These are phyloP conservation scores for Anolis sagrei DNA, from an alignment of 2,113 vertebrate genomes.

Conservation along the genomic window DNA sequence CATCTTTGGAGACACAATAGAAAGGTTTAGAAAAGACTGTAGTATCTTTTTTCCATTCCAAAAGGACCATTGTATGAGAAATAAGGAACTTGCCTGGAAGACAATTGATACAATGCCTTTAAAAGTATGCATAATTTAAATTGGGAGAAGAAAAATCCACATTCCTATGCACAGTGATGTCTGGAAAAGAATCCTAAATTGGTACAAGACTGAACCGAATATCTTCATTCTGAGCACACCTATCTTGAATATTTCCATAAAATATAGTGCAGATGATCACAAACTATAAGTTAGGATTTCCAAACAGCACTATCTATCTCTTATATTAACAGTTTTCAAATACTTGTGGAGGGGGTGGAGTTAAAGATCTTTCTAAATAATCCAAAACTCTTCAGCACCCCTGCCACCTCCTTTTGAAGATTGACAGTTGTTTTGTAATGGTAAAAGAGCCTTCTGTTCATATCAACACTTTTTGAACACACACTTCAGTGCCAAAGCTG, in stretches of 20 bases:
- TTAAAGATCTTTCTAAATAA: background rate
- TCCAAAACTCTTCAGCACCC: too few relatives aligned
- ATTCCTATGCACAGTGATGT: background rate
- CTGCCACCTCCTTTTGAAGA: background rate
- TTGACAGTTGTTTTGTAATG: conserved; percentile 24
- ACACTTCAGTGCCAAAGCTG: conserved; percentile 43
- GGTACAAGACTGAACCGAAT: background rate
- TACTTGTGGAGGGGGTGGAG: too few relatives aligned
- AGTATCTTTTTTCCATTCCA: too few relatives aligned
- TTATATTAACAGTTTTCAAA: background rate
- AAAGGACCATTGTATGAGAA: too few relatives aligned
- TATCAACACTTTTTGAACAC: conserved; percentile 37
- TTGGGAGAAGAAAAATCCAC: background rate
- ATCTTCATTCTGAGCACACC: background rate
- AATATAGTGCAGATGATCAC: background rate
- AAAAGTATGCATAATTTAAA: background rate
- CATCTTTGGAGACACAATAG: background rate
- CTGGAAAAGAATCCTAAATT: background rate
- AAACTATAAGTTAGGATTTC: background rate
- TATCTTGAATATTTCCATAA: background rate
- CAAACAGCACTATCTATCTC: background rate
- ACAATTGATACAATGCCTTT: too few relatives aligned
- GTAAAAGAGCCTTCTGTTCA: conserved; percentile 22
- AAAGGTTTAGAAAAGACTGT: too few relatives aligned
- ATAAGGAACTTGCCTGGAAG: too few relatives aligned